These are phyloP conservation scores for Baryphthengus martii DNA, from an alignment of 2,113 vertebrate species.

Conservation along the genomic window DNA sequence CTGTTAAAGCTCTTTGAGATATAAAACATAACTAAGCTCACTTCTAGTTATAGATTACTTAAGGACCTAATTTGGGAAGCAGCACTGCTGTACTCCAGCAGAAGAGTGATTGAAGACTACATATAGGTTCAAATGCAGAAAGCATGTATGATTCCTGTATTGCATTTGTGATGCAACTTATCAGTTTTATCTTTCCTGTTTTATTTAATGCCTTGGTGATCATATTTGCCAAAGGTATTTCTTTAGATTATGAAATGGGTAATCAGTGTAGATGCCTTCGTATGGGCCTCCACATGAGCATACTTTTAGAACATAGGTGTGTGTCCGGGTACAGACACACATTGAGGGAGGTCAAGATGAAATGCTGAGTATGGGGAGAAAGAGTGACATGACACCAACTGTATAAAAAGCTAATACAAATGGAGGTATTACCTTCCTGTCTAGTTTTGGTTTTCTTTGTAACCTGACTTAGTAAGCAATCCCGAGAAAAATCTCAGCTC, in stretches of 20 bases:
- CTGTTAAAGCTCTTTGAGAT: background rate
- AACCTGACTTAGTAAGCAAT: background rate
- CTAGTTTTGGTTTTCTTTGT: background rate
- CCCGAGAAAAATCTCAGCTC: background rate
- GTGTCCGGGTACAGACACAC: background rate
- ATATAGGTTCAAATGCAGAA: background rate
- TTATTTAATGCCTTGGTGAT: background rate
- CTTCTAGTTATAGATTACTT: background rate
- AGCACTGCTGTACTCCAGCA: background rate
- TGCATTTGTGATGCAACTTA: background rate
- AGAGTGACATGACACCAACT: background rate
- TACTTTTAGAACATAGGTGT: accelerated
- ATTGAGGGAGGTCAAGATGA: accelerated
- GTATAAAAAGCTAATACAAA: background rate
- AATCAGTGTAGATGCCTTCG: background rate
- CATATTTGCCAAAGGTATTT: background rate
- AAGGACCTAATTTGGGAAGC: background rate
- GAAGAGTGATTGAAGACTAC: background rate
- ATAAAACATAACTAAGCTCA: background rate
- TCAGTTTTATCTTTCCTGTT: background rate
- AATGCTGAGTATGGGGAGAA: background rate
- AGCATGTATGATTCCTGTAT: background rate
- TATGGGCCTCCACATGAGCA: background rate
- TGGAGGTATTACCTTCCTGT: accelerated
- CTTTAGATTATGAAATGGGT: background rate